Evolutionary conservation across 2,797 vertebrate genomes (phyloP).

Genomic region (Todus mexicanus): DNA sequence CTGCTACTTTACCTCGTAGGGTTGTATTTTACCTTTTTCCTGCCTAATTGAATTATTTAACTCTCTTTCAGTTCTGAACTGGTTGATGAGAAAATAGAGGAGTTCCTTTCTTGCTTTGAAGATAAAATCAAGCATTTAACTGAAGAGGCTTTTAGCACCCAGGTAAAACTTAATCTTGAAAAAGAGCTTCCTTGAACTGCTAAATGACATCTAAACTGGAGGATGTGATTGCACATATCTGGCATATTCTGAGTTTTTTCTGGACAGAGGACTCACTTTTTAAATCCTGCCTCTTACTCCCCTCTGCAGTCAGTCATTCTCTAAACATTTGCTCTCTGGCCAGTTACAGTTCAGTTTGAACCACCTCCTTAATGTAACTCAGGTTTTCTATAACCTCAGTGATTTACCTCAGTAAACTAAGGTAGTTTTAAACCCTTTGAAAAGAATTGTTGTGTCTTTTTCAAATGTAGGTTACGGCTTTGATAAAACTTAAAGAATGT

Average conservation of each 20-base stretch:
- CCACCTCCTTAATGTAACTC: neutral
- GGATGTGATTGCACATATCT: neutral
- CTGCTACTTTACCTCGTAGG: neutral
- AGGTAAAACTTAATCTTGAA: constrained; percentile 68
- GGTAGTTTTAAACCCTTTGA: neutral
- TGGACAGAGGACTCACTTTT: neutral
- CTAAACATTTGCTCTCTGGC: neutral
- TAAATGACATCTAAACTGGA: neutral
- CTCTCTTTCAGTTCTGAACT: constrained; percentile 83
- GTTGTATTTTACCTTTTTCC: neutral
- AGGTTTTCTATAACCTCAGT: neutral
- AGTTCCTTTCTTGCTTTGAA: constrained; percentile 87
- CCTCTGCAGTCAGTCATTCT: neutral
- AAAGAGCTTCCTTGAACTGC: neutral
- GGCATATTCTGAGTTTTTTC: neutral
- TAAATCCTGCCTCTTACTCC: neutral
- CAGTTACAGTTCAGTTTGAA: neutral
- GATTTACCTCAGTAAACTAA: neutral
- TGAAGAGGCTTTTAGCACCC: constrained; percentile 86
- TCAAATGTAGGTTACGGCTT: constrained; percentile 80
- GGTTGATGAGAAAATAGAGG: constrained; percentile 91
- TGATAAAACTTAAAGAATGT: constrained; percentile 93
- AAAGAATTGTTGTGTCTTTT: neutral
- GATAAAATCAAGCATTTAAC: constrained; percentile 83
- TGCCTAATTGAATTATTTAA: neutral